Conservation (phyloP, 2,888 invertebrate species). For the Hirtodrosophila confusa region DNA sequence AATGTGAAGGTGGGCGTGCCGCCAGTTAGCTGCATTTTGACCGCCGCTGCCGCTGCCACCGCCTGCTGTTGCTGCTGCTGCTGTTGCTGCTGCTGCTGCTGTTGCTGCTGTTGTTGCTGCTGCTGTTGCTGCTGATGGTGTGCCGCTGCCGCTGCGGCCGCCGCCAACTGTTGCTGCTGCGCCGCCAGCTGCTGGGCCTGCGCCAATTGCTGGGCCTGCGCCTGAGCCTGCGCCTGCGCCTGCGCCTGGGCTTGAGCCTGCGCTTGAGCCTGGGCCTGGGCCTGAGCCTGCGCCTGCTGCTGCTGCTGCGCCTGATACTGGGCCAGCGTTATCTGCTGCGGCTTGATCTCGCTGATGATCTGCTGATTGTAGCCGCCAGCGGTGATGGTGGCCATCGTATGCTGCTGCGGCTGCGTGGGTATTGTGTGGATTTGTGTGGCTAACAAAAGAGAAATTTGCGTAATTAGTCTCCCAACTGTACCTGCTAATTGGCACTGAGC, state of each 20-base stretch:
- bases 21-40: conserved; percentile 78
- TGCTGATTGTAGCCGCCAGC: conserved; percentile 82
- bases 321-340: conserved; percentile 81
- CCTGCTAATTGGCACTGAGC: not conserved
- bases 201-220: conserved; percentile 69
- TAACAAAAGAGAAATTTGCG: conserved; percentile 15
- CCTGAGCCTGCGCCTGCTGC: conserved; percentile 67
- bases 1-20: conserved; percentile 81
- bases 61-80: conserved; percentile 53
- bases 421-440: conserved; percentile 81
- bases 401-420: conserved; percentile 77
- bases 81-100: conserved; percentile 49
- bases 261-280: conserved; percentile 43
- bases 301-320: conserved; percentile 83
- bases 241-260: conserved; percentile 81
- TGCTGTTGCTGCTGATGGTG: conserved; percentile 73
- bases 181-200: conserved; percentile 64
- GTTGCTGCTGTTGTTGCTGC: conserved; percentile 49
- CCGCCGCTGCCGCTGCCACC: conserved; percentile 58
- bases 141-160: conserved; percentile 60
- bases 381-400: conserved; percentile 81
- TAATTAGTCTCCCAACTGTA: too few species aligned
- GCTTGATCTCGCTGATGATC: conserved; percentile 82
- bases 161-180: conserved; percentile 64
- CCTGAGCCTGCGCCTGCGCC: conserved; percentile 81